Evolutionary conservation across 2,888 invertebrate genomes (phyloP), one percentile per base, ranked within the genome.

Genomic region (Galerucella pusilla): DNA sequence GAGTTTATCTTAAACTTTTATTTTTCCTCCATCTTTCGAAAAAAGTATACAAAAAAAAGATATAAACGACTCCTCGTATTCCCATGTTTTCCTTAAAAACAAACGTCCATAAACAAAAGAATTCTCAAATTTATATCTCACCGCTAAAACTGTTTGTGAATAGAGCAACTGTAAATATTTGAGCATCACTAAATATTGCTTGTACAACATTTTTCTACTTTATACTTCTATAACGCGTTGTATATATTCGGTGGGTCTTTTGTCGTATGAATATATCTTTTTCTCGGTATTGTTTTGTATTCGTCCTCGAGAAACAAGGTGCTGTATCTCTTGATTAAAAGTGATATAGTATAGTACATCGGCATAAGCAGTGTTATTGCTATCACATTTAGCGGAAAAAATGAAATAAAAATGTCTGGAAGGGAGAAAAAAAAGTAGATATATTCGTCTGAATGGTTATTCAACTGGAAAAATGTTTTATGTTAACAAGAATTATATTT

Each of bases 301-400:
- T 52, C 52, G 52, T 63, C n/a, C 42, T 35, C 42, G 35, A 42
- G 16, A 63, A 42, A 63, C 63, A 42, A 63, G 63, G 63, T 63
- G 42, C 14, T 12, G 63, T 63, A 42, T 63, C 42, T 63, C 42
- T 63, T 63, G 35, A 63, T 63, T 63, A 63, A 63, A 63, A 63
- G 42, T 63, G 63, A 63, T 42, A 42, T 42, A 42, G 35, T 63
- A 28, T n/a, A 63, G 35, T 35, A 42, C 63, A 63, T 63, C 63
- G 63, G 63, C 42, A 60, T 60, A 60, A 60, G 59, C 20, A 63
- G 45, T 63, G 63, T 42, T 45, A 63, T 10, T 45, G 63, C 63
- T 63, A 63, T 63, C 35, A 63, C 63, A 63, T 63, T 63, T 42
- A 42, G 35, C 63, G 63, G 42, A 63, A 63, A 63, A 63, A 63